Evolutionary conservation across 2,797 vertebrate species (phyloP), one percentile per base, ranked within the genome.

Genomic region (Galago senegalensis): DNA sequence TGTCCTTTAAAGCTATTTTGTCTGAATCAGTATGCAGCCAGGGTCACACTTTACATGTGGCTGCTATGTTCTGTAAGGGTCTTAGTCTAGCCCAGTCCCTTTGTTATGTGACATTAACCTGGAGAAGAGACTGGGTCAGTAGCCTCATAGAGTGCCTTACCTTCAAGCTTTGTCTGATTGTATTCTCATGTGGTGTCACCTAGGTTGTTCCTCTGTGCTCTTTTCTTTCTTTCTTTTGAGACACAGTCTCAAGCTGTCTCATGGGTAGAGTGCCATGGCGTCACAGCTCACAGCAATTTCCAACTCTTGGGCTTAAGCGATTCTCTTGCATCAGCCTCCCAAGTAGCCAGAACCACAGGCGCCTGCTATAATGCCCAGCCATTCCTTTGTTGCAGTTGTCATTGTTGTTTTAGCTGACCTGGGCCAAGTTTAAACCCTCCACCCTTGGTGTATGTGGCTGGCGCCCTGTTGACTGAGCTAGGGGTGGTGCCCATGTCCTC

Each of bases 121-220:
- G 18, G 34, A 61, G 53, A 70, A 85, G 46, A 49, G 29, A 60
- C 16, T 4, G 25, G 40, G 46, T 43, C 43, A 21, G n/a, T 34
- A 60, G 49, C 72, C 53, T 23, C 25, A 13, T 9, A 60, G 67
- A 79, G 49, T 31, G 13, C 29, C 72, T 81, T 27, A 23, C 67
- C 17, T 0, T 49, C 76, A 72, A 77, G 18, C 61, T 94, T 25
- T 27, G 14, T 85, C n/a, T 94, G 46, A 17, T 21, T 86, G 5
- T 82, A 25, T 73, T 79, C 87, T 89, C 31, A 9, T 56, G 21
- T 37, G 81, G 63, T 29, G 23, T 93, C 18, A 40, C 69, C 65
- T 75, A 67, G 63, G 34, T 89, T 40, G 37, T 86, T 85, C 43
- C 40, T 90, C 46, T 94, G 73, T 94, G 40, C 12, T 61, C 27